These are phyloP conservation scores for Dendrophyllia cribrosa DNA, from an alignment of 64 coral and sea anemone genomes.

Conservation along the genomic window DNA sequence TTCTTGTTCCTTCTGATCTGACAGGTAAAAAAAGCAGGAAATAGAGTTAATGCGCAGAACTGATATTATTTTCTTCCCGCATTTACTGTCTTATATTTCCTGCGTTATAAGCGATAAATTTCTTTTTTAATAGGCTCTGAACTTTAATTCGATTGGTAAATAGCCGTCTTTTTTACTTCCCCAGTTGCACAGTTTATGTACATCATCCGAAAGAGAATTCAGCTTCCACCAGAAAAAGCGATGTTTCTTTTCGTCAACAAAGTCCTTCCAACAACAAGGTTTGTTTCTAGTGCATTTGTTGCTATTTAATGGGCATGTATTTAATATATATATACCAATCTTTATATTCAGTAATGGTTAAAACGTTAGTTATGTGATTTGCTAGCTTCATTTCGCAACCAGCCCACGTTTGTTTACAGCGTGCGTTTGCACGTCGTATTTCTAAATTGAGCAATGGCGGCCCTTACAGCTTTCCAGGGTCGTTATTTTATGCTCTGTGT, in stretches of 20 bases:
- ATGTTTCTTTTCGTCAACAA: slow-evolving; percentile 99
- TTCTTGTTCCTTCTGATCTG: slow-evolving; percentile 97
- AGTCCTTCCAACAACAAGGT: slow-evolving; percentile 99
- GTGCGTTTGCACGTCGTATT: too few relatives aligned
- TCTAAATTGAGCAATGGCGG: too few relatives aligned
- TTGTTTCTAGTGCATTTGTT: neutral
- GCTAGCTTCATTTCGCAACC: too few relatives aligned
- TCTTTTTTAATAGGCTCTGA: too few relatives aligned
- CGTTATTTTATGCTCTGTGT: too few relatives aligned
- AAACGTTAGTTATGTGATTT: too few relatives aligned
- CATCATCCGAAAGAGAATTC: slow-evolving; percentile 98
- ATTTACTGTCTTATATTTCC: neutral
- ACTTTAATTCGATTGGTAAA: too few relatives aligned
- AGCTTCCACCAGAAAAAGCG: slow-evolving; percentile 97
- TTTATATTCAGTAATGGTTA: too few relatives aligned
- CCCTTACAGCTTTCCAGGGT: too few relatives aligned
- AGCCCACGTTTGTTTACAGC: too few relatives aligned
- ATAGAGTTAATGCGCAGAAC: neutral
- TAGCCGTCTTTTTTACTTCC: neutral
- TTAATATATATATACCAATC: neutral
- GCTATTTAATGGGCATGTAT: neutral
- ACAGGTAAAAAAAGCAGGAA: slow-evolving; percentile 83
- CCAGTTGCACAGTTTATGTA: slow-evolving; percentile 99
- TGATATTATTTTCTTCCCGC: neutral
- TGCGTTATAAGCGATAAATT: neutral